Evolutionary conservation across 2,797 vertebrate genomes (phyloP), one percentile per base, ranked within the genome.

Genomic region (Emydoidea blandingii): DNA sequence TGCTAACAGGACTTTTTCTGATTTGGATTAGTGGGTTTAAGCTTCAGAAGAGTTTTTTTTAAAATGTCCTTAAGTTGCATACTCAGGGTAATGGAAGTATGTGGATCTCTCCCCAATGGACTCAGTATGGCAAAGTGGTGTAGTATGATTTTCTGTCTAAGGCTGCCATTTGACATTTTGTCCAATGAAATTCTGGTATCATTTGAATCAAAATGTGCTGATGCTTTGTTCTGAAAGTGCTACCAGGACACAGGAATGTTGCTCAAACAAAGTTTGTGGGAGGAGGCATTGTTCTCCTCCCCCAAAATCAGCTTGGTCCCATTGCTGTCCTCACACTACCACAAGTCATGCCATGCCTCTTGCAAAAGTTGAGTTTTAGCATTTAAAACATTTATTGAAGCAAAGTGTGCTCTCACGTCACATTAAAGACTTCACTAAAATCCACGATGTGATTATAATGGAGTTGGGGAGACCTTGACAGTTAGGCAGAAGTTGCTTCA

Each of bases 1-100:
- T 3, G 0, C 59, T 15, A 15, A 9, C 27, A 34, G 68, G 52
- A 84, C 2, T 88, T 92, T 31, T 52, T 14, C n/a, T 91, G 74
- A 9, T 8, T 15, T 41, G 6, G 18, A 25, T 86, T 65, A 34
- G 12, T 82, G n/a, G 34, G 34, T 95, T 93, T 87, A 79, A 27
- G 44, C 6, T 29, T 44, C 41, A 16, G 50, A 76, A 37, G 27
- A 62, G 5, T 0, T 87, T 25, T 25, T 31, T 34, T 50, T 6
- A 11, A 21, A 10, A 2, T 18, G 25, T 81, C 37, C 18, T 44
- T 81, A 12, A 4, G n/a, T 16, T 81, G 27, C 3, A 27, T 56
- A 6, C 8, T 47, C 54, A 21, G 37, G 54, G 16, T 59, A 47
- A 82, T 19, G 9, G 81, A 37, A 18, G 11, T 59, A 5, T 44